Evolutionary conservation across 2,888 invertebrate genomes (phyloP), one percentile per base, ranked within the genome.

Genomic region (Temnothorax ravouxi): DNA sequence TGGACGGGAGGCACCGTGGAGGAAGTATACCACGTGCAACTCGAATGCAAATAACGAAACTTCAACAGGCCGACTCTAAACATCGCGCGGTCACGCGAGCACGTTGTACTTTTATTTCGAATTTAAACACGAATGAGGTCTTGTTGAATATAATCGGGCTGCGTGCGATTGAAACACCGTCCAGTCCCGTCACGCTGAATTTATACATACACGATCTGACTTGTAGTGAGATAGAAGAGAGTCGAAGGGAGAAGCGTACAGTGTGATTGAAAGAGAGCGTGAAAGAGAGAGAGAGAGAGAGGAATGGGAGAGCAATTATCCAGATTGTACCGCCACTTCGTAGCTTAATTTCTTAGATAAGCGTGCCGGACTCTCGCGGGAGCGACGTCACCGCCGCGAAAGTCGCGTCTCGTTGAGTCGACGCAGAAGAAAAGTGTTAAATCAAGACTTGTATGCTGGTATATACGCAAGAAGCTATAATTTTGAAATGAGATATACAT

Each of bases 281-380:
- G 34, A 34, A 6, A 34, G 34, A 34, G 34, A 56, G 41, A 74
- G 41, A 15, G 25, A 56, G 41, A 61, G 47, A 62, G 38, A 62
- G 54, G n/a, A 81, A 62, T 71, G 25, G 13, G 8, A 25, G 41
- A 21, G n/a, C 13, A 29, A 61, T 59, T 59, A 81, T 77, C 62
- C 29, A 71, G 52, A 82, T 64, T 86, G 50, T 82, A 88, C 71
- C 85, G 66, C 61, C 56, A 61, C 66, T 67, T 76, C 41, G 47
- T 85, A 79, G 75, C 29, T 84, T 87, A 86, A 88, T 67, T 76
- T 66, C n/a, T 72, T 84, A 84, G 74, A 66, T 72, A 71, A 47
- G 81, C 67, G 71, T 67, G 84, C 83, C 85, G 74, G 71, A 83
- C 85, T 91, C 88, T 86, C 84, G 84, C 84, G 84, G 86, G 81